Evolutionary conservation across 2,888 invertebrate species (phyloP).

Genomic region (Cyclophora punctaria): DNA sequence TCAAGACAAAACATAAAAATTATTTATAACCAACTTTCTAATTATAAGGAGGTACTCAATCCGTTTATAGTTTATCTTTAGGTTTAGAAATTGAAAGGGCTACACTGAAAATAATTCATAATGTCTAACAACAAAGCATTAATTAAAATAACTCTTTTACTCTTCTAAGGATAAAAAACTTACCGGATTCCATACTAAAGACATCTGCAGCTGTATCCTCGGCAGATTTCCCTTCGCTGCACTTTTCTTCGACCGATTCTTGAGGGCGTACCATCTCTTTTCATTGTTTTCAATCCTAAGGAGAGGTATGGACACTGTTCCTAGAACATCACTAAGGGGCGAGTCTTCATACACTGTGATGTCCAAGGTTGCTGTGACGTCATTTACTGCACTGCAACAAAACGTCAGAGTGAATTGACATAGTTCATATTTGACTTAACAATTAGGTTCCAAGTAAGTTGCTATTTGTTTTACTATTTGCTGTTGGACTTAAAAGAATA

Average conservation of each 20-base stretch:
- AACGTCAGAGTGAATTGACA: neutral
- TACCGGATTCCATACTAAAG: constrained; percentile 65
- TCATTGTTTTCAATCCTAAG: constrained; percentile 57
- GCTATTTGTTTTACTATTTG: no score
- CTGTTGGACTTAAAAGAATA: no score
- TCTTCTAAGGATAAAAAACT: constrained; percentile 14
- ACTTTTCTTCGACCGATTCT: constrained; percentile 47
- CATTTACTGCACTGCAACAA: constrained; percentile 45
- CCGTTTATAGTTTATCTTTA: no score
- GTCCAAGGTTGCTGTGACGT: constrained; percentile 59
- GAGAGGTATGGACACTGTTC: constrained; percentile 57
- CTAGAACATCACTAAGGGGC: constrained; percentile 51
- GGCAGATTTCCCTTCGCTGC: constrained; percentile 56
- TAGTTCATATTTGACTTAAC: no score
- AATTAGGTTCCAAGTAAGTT: no score
- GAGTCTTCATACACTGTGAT: constrained; percentile 59
- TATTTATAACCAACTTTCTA: no score
- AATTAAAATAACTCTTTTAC: no score
- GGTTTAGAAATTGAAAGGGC: no score
- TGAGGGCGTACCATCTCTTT: constrained; percentile 61
- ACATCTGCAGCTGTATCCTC: constrained; percentile 58
- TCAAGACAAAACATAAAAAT: no score
- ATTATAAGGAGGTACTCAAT: no score
- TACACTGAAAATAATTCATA: no score
- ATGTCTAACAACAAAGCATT: no score